phyloP scores from a whole-genome alignment of 2,888 invertebrate genomes.

The Axea sp. region DNA sequence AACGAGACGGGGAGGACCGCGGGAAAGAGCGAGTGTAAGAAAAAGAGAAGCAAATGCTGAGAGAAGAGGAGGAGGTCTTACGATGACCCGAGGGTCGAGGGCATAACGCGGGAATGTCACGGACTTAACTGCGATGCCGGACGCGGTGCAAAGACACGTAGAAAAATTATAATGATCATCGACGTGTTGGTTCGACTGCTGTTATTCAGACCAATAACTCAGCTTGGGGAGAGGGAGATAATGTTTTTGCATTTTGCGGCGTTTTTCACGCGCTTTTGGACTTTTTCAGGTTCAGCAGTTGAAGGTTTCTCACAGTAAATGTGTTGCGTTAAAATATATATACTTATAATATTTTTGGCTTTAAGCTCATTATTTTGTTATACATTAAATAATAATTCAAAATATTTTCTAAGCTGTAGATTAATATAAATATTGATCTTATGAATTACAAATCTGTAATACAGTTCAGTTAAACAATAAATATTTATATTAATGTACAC shows the following conservation, averaged over 20 bases:
- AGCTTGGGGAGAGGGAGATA: slow-evolving; percentile 12
- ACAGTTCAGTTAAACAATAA: too few relatives aligned
- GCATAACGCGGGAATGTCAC: slow-evolving; percentile 59
- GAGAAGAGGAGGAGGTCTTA: slow-evolving; percentile 1
- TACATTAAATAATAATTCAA: too few relatives aligned
- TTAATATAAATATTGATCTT: too few relatives aligned
- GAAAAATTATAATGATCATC: slow-evolving; percentile 56
- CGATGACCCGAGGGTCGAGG: slow-evolving; percentile 51
- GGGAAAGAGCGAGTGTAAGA: slow-evolving; percentile 46
- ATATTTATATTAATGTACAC: too few relatives aligned
- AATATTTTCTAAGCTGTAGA: too few relatives aligned
- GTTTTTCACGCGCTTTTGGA: slow-evolving; percentile 14
- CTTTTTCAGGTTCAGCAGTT: background rate
- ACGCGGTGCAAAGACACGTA: slow-evolving; percentile 38
- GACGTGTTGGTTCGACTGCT: slow-evolving; percentile 28
- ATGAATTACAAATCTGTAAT: too few relatives aligned
- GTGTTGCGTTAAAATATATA: too few relatives aligned
- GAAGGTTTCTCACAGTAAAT: slow-evolving; percentile 4
- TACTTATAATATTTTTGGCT: too few relatives aligned
- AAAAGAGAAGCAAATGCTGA: slow-evolving; percentile 37
- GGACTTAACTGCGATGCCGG: slow-evolving; percentile 46
- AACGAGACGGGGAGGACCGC: slow-evolving; percentile 22
- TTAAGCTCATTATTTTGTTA: too few relatives aligned
- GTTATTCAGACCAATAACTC: slow-evolving; percentile 39
- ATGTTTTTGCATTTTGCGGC: slow-evolving; percentile 22